A percentile compares a stretch with the other conserved stretches of the same genome.
phyloP scores from a whole-genome alignment of 2,113 vertebrate species.

The Bos javanicus region DNA sequence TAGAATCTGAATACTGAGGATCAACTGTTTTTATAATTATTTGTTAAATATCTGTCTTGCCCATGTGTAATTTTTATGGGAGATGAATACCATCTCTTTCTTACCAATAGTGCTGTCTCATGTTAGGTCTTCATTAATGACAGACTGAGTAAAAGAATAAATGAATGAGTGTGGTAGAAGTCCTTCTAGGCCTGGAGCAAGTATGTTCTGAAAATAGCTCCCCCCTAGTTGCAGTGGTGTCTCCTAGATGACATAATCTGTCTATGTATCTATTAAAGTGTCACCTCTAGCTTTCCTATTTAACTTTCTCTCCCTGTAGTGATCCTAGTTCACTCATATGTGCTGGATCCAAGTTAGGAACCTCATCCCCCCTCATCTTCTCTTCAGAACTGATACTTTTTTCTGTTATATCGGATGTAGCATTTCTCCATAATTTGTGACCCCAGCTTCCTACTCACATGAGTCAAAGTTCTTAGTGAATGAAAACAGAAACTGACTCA shows the following conservation, averaged over 20 bases:
- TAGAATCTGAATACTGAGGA: neutral
- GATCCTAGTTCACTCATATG: neutral
- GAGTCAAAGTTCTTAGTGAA: neutral
- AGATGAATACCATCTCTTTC: neutral
- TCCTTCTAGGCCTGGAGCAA: neutral
- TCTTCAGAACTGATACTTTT: neutral
- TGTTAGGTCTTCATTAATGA: neutral
- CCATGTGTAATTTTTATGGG: neutral
- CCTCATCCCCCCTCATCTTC: neutral
- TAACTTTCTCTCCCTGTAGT: neutral
- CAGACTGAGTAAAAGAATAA: neutral
- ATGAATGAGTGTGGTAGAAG: neutral
- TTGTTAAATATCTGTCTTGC: neutral
- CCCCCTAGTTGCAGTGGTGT: neutral
- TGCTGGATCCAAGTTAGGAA: neutral
- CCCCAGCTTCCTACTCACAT: neutral
- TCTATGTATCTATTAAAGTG: neutral
- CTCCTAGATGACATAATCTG: neutral
- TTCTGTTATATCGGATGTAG: neutral
- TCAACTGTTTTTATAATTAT: neutral
- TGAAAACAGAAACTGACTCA: slow-evolving; percentile 28
- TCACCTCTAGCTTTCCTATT: neutral
- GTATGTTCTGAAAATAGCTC: neutral
- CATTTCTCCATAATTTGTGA: neutral
- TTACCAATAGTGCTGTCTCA: neutral